Base-by-base conservation (phyloP, 2,797 vertebrate species). In the Mergus octosetaceus region DNA sequence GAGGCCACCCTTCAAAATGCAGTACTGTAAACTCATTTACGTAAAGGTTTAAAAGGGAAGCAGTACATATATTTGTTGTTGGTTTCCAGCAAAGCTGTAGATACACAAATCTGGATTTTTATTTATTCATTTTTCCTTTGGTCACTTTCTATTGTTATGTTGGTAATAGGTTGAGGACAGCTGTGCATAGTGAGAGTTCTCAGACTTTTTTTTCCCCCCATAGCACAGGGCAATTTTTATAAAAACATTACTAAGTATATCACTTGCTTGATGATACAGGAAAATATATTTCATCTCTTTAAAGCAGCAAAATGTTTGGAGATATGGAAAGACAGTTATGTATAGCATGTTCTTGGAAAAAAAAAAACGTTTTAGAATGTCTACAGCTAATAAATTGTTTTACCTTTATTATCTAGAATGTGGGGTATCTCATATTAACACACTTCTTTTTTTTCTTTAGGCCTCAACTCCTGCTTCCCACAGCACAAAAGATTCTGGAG, bases 401-500 rank as follows among this genome's bases (percentile, higher is more conserved):
- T 28, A 14, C 5, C 5, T 10, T 65, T 72, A 60, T 57, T 82
- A 49, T 91, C 43, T 32, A 38, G 30, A 28, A 13, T 32, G 45
- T 32, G 45, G 22, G 64, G n/a, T 38, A 28, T 54, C 25, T 74
- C 41, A 70, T 56, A 60, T 56, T 30, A 74, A 83, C 36, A 18
- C 1, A 0, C 2, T 41, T 21, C n/a, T 27, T 79, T 22, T 27
- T 79, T 58, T 77, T 68, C 81, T 83, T 87, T 92, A 99, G 98
- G 97, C 92, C 90, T 97, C 98, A 39, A 98, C 98, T 96, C 97
- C 98, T 24, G 98, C 97, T 77, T 99, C 99, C 81, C 97, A 93
- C 71, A 98, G 98, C 85, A 98, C 99, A n/a, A 98, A 98, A 74
- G 99, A 99, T 96, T 99, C 99, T 39, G 99, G 99, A 27, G 85